Evolutionary conservation across 2,888 invertebrate genomes (phyloP).

Genomic region (Aphrophora alni): DNA sequence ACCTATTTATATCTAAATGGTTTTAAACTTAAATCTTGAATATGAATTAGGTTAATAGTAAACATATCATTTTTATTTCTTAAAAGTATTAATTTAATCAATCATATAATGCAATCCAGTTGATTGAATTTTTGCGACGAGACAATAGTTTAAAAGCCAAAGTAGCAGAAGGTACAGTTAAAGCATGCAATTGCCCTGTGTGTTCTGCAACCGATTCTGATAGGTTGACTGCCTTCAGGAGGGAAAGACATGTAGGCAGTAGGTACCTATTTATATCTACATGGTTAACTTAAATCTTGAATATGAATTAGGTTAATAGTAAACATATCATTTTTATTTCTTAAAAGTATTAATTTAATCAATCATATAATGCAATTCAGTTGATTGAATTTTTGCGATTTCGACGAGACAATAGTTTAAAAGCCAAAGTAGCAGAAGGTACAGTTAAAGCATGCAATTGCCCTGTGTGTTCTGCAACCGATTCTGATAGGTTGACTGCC

Average conservation of each 20-base stretch:
- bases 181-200: slow-evolving; percentile 35
- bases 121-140: slow-evolving; percentile 40
- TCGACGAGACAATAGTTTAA: slow-evolving; percentile 29
- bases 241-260: not conserved
- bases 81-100: too few species aligned
- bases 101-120: slow-evolving; percentile 43
- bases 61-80: too few species aligned
- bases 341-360: too few species aligned
- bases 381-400: slow-evolving; percentile 41
- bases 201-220: slow-evolving; percentile 29
- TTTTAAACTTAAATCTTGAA: not conserved
- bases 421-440: slow-evolving; percentile 22
- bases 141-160: slow-evolving; percentile 31
- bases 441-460: slow-evolving; percentile 33
- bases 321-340: too few species aligned
- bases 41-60: too few species aligned
- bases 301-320: too few species aligned
- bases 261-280: not conserved
- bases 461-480: slow-evolving; percentile 26
- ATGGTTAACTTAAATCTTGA: not conserved
- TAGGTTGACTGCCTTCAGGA: slow-evolving; percentile 10
- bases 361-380: slow-evolving; percentile 44
- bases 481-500: slow-evolving; percentile 19
- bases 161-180: slow-evolving; percentile 9
- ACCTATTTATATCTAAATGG: not conserved